Evolutionary conservation across 2,797 vertebrate species (phyloP).

Genomic region (Vultur gryphus): DNA sequence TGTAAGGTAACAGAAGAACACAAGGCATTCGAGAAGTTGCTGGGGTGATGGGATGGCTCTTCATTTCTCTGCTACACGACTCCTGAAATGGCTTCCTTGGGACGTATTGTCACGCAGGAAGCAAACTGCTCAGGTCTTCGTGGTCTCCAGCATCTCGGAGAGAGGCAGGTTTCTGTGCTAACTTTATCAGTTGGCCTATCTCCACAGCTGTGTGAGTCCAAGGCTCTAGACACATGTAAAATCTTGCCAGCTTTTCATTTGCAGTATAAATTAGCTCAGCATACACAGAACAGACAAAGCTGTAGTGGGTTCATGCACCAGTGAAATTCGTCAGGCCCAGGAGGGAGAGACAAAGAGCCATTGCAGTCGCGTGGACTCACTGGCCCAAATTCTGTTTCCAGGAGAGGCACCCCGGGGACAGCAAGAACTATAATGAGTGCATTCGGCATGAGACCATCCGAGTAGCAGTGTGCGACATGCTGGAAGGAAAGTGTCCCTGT

Average conservation of each 20-base stretch:
- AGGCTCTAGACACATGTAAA: not conserved
- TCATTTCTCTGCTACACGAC: not conserved
- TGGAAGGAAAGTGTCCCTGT: slow-evolving; percentile 93
- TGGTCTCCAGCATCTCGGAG: not conserved
- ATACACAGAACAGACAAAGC: not conserved
- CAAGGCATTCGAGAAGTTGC: not conserved
- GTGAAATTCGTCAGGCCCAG: not conserved
- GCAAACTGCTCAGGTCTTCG: not conserved
- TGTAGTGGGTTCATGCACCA: not conserved
- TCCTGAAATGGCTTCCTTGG: not conserved
- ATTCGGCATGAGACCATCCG: slow-evolving; percentile 96
- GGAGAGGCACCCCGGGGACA: slow-evolving; percentile 97
- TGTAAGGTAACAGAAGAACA: not conserved
- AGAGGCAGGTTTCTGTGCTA: not conserved
- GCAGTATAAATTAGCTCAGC: not conserved
- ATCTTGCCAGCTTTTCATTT: not conserved
- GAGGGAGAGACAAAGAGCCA: not conserved
- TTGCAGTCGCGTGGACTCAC: not conserved
- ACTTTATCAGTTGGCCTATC: not conserved
- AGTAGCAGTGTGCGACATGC: slow-evolving; percentile 97
- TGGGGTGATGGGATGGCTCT: not conserved
- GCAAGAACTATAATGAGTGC: slow-evolving; percentile 98
- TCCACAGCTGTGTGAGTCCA: not conserved
- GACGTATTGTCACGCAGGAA: not conserved
- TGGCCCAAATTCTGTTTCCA: slow-evolving; percentile 50